Evolutionary conservation across 1,140 invertebrate genomes (phyloP), one percentile per base, ranked within the genome.

Genomic region (Cheumatopsyche charites): DNA sequence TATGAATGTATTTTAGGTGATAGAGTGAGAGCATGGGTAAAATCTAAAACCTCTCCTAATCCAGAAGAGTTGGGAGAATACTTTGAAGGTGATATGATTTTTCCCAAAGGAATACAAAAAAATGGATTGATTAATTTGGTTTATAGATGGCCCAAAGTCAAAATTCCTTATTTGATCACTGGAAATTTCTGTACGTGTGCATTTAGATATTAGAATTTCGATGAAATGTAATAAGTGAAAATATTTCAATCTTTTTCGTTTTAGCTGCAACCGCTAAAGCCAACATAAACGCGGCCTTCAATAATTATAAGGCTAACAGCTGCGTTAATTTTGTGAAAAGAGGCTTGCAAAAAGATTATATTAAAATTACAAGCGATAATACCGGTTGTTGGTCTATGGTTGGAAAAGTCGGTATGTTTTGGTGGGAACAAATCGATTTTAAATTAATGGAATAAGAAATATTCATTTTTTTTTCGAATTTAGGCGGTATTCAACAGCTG

Each of bases 371-470:
- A 0, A 89, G 85, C 66, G 83, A 84, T 1, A 88, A 87, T 26
- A 89, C 88, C 1, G 93, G 94, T 7, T 95, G 94, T 78, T 94
- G 92, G 91, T 92, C 91, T 0, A 90, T 87, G 49, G 90, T 94
- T 0, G 92, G 92, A 6, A 83, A 87, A 1, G 83, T 89, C 12
- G 91, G 91, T 76, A 83, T 86, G 23, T 79, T 83, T 66, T 77
- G 77, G 13, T 26, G n/a, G n/a, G n/a, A n/a, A n/a, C n/a, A n/a
- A n/a, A n/a, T n/a, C n/a, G n/a, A n/a, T n/a, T n/a, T n/a, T n/a
- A n/a, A n/a, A n/a, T n/a, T n/a, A n/a, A n/a, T n/a, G n/a, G n/a
- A n/a, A n/a, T n/a, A n/a, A n/a, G n/a, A n/a, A n/a, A n/a, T n/a
- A n/a, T n/a, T n/a, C n/a, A n/a, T n/a, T n/a, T n/a, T n/a, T n/a